These are phyloP conservation scores for Eledona agricola DNA, from an alignment of 2,888 invertebrate species.

Conservation along the genomic window DNA sequence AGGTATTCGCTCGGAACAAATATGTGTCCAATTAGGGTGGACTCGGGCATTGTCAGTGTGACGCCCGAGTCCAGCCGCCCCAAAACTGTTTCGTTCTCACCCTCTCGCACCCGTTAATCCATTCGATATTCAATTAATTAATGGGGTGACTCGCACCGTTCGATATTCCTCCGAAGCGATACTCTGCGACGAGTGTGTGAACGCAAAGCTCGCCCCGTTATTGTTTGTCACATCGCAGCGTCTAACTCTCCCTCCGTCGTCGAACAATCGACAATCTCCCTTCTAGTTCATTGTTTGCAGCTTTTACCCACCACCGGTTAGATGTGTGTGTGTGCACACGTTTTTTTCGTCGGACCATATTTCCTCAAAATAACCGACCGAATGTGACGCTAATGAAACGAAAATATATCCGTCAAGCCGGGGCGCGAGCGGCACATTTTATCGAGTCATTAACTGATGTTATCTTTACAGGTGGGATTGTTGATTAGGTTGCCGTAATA, in stretches of 20 bases:
- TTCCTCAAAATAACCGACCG: slow-evolving; percentile 39
- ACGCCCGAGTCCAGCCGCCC: slow-evolving; percentile 39
- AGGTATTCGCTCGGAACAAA: slow-evolving; percentile 49
- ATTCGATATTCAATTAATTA: slow-evolving; percentile 21
- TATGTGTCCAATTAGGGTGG: slow-evolving; percentile 58
- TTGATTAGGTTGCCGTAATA: slow-evolving; percentile 2
- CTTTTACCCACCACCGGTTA: slow-evolving; percentile 41
- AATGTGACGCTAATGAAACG: too few relatives aligned
- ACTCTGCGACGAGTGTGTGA: slow-evolving; percentile 19
- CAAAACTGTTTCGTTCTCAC: slow-evolving; percentile 23
- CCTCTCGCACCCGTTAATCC: slow-evolving; percentile 8
- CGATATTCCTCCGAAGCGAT: slow-evolving; percentile 10
- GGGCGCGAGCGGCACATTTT: neutral
- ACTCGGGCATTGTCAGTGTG: slow-evolving; percentile 54
- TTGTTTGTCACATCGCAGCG: slow-evolving; percentile 47
- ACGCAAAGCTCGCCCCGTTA: neutral
- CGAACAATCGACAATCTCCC: slow-evolving; percentile 52
- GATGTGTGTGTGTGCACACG: slow-evolving; percentile 6
- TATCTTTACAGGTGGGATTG: slow-evolving; percentile 1
- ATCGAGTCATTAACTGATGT: slow-evolving; percentile 1
- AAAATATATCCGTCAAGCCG: too few relatives aligned
- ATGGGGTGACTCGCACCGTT: slow-evolving; percentile 7
- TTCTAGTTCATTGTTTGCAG: slow-evolving; percentile 49
- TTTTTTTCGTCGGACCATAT: slow-evolving; percentile 23
- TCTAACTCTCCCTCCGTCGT: slow-evolving; percentile 44